Evolutionary conservation across 2,113 vertebrate genomes (phyloP).

Genomic region (Choloepus hoffmanni): DNA sequence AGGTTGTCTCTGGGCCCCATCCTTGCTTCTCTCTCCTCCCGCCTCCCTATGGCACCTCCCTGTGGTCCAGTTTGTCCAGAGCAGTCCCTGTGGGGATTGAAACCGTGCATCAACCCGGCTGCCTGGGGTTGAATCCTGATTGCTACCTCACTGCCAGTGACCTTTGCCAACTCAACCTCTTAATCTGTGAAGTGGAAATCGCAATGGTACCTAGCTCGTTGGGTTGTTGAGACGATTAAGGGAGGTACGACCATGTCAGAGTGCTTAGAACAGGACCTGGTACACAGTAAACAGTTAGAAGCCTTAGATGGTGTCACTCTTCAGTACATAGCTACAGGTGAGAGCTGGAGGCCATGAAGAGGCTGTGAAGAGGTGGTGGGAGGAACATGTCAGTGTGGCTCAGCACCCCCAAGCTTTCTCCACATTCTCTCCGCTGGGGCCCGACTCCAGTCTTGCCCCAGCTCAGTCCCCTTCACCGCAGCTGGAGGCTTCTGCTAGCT

Average conservation of each 20-base stretch:
- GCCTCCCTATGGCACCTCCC: background rate
- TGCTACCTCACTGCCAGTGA: background rate
- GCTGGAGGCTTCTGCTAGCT: background rate
- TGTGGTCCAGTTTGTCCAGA: background rate
- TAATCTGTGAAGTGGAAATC: background rate
- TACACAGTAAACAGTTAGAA: background rate
- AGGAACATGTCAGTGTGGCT: too few species aligned
- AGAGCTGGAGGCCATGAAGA: background rate
- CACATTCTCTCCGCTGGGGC: background rate
- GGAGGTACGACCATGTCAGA: background rate
- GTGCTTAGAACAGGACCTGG: too few species aligned
- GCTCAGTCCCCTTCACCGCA: background rate
- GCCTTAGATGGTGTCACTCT: background rate
- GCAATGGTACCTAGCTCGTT: background rate
- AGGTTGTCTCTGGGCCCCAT: background rate
- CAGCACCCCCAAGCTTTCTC: background rate
- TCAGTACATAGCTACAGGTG: background rate
- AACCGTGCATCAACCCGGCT: background rate
- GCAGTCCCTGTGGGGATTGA: background rate
- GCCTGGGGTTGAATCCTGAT: background rate
- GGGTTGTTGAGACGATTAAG: background rate
- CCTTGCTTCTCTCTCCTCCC: background rate
- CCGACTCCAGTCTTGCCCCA: background rate
- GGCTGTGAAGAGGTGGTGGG: background rate
- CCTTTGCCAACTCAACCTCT: background rate